These are phyloP conservation scores for Apamea monoglypha DNA, from an alignment of 2,888 invertebrate genomes.

Conservation along the genomic window DNA sequence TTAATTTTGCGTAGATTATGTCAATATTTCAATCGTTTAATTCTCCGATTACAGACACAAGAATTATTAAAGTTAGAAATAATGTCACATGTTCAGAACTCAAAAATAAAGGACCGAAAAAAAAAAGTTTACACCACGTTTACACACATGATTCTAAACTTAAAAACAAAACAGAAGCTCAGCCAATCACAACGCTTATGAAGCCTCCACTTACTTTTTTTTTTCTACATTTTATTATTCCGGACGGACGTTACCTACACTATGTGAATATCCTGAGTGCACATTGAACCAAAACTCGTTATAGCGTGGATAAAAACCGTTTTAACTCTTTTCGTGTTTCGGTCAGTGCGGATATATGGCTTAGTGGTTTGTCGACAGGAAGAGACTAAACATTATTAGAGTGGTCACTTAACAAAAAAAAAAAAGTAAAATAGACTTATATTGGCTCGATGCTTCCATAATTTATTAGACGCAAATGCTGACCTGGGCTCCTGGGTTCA, in stretches of 20 bases:
- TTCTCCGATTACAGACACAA: not conserved
- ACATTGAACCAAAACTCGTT: constrained; percentile 67
- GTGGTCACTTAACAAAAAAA: not conserved
- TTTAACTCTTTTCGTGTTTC: constrained; percentile 43
- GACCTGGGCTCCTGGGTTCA: not conserved
- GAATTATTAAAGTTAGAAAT: not conserved
- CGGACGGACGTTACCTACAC: constrained; percentile 73
- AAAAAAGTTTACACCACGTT: not conserved
- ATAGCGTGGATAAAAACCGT: constrained; percentile 56
- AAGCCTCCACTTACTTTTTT: constrained; percentile 50
- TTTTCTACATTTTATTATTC: constrained; percentile 73
- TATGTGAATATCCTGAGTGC: constrained; percentile 73
- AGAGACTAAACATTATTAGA: not conserved
- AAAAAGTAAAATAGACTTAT: not conserved
- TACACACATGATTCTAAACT: constrained; percentile 16
- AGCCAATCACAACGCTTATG: constrained; percentile 37
- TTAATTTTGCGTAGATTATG: not conserved
- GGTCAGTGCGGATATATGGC: constrained; percentile 40
- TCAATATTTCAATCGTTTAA: not conserved
- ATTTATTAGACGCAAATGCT: not conserved
- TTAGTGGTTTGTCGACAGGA: constrained; percentile 19
- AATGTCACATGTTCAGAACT: not conserved
- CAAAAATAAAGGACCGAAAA: not conserved
- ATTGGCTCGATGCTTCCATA: too few relatives aligned
- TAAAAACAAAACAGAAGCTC: constrained; percentile 43